phyloP scores from a whole-genome alignment of 2,113 vertebrate species.

The Prunella fulvescens region DNA sequence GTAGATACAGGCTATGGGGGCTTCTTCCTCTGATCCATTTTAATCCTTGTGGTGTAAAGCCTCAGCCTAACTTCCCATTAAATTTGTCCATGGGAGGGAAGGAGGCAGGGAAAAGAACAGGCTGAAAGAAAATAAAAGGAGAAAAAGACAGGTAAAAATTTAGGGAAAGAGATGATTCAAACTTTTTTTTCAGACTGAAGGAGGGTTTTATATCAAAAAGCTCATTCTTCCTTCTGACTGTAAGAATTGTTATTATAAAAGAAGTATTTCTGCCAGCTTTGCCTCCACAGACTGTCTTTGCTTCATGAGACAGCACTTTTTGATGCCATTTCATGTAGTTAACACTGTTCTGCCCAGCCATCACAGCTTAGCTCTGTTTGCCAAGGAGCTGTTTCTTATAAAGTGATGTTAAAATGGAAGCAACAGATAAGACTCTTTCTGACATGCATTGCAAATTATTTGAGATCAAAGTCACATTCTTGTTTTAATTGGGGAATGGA shows the following conservation, averaged over 20 bases:
- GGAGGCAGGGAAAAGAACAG: neutral
- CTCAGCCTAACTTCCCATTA: neutral
- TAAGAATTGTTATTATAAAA: neutral
- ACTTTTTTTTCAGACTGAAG: neutral
- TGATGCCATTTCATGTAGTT: neutral
- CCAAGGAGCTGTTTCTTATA: neutral
- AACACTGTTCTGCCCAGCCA: neutral
- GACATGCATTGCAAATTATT: neutral
- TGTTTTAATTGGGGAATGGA: neutral
- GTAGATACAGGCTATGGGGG: neutral
- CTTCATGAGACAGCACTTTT: conserved; percentile 26
- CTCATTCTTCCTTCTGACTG: neutral
- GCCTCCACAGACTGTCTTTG: neutral
- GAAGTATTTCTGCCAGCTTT: neutral
- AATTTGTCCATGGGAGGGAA: neutral
- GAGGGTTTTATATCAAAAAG: neutral
- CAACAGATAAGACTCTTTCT: neutral
- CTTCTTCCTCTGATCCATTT: neutral
- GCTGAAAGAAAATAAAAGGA: neutral
- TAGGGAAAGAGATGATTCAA: neutral
- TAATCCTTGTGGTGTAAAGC: neutral
- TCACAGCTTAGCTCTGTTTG: neutral
- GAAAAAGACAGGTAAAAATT: neutral
- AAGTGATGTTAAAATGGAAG: neutral
- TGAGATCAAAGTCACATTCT: neutral